phyloP scores from a whole-genome alignment of 2,113 vertebrate species.

The Rafetus swinhoei region DNA sequence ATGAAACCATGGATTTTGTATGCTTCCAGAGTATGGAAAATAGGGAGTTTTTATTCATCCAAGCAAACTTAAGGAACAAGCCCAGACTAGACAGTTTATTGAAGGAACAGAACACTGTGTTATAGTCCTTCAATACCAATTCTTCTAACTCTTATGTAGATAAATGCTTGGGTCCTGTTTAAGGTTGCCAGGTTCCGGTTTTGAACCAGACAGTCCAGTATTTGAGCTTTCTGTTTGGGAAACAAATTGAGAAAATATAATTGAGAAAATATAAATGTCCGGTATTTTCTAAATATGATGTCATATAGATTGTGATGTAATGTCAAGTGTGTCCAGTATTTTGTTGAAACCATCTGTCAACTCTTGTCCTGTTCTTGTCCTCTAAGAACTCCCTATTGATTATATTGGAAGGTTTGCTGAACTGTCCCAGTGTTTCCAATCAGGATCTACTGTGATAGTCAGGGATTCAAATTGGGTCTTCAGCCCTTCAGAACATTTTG shows the following conservation, averaged over 20 bases:
- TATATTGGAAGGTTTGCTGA: neutral
- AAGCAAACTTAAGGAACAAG: conserved; percentile 1
- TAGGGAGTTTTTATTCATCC: conserved; percentile 13
- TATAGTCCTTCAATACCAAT: neutral
- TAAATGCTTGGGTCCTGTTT: neutral
- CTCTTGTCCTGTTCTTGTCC: too few relatives aligned
- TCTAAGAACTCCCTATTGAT: neutral
- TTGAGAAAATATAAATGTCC: too few relatives aligned
- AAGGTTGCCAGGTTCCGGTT: too few relatives aligned
- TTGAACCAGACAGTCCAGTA: too few relatives aligned
- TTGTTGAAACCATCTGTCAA: too few relatives aligned
- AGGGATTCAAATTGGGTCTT: neutral
- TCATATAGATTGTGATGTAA: too few relatives aligned
- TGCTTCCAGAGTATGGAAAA: conserved; percentile 14
- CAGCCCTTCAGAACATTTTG: neutral
- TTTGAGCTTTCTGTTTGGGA: too few relatives aligned
- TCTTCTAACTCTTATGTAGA: neutral
- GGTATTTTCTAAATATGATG: too few relatives aligned
- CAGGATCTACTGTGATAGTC: neutral
- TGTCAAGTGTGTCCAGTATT: too few relatives aligned
- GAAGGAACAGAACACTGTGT: neutral
- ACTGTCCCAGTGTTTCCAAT: neutral
- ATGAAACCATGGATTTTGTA: neutral
- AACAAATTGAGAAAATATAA: too few relatives aligned
- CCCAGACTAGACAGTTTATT: neutral